Percentiles rank a stretch among this genome's conserved stretches.
phyloP scores from a whole-genome alignment of 2,113 vertebrate species.

The Nestor notabilis region DNA sequence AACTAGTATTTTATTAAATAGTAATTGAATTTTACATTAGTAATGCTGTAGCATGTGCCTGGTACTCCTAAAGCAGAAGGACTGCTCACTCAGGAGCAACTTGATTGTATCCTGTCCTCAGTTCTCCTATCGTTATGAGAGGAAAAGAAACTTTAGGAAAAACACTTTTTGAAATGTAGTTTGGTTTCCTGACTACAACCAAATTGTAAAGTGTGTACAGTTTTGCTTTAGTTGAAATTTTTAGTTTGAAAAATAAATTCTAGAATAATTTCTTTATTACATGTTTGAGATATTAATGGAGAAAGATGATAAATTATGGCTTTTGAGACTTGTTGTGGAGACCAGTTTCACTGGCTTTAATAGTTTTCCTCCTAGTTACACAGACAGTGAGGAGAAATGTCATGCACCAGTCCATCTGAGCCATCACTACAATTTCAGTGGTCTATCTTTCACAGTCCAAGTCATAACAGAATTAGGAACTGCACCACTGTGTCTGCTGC shows the following conservation, averaged over 20 bases:
- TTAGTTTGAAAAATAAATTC: background rate
- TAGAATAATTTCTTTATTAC: background rate
- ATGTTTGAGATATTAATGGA: background rate
- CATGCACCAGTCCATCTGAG: rapidly evolving
- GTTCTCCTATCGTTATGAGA: background rate
- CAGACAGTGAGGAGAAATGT: background rate
- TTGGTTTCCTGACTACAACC: background rate
- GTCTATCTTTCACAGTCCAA: background rate
- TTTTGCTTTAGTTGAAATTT: background rate
- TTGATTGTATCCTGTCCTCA: background rate
- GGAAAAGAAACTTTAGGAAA: background rate
- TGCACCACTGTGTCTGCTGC: background rate
- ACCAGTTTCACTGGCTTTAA: background rate
- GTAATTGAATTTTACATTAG: background rate
- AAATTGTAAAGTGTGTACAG: background rate
- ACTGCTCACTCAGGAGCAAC: background rate
- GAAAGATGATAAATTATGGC: background rate
- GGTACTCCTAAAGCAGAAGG: background rate
- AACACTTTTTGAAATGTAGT: background rate
- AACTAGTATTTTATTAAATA: background rate
- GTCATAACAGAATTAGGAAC: background rate
- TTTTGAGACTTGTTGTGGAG: background rate
- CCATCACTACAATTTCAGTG: background rate
- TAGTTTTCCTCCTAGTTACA: background rate
- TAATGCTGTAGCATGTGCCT: background rate